phyloP scores from a whole-genome alignment of 2,113 vertebrate genomes.

The Dinomys branickii region DNA sequence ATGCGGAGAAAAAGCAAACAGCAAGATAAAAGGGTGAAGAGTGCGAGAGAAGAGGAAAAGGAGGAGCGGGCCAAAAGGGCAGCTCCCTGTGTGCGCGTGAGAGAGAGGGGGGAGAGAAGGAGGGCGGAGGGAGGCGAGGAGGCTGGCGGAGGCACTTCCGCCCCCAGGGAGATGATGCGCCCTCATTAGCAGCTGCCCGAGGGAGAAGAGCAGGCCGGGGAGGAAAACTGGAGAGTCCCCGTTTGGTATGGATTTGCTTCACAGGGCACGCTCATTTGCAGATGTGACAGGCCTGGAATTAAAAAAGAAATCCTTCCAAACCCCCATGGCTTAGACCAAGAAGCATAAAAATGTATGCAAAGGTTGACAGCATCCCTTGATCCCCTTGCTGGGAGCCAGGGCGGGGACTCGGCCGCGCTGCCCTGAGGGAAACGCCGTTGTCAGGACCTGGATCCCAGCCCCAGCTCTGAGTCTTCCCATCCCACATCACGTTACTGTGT shows the following conservation, averaged over 20 bases:
- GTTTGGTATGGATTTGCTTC: neutral
- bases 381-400: neutral
- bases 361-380: neutral
- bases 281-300: conserved; percentile 29
- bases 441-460: conserved; percentile 38
- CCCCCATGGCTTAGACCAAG: neutral
- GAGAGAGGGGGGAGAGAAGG: neutral
- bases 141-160: neutral
- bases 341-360: conserved; percentile 23
- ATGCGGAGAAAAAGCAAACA: neutral
- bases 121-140: neutral
- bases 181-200: neutral
- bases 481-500: neutral
- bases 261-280: conserved; percentile 49
- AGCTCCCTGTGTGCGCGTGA: neutral
- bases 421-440: neutral
- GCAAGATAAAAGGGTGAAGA: neutral
- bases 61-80: too few species aligned
- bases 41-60: neutral
- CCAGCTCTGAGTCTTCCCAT: conserved; percentile 49
- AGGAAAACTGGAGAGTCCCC: neutral
- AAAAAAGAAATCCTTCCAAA: neutral
- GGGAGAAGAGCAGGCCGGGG: neutral
- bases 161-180: neutral
- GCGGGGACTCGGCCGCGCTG: conserved; percentile 53